These are phyloP conservation scores for Mactra quadrangularis DNA, from an alignment of 1,140 invertebrate genomes.

Conservation along the genomic window DNA sequence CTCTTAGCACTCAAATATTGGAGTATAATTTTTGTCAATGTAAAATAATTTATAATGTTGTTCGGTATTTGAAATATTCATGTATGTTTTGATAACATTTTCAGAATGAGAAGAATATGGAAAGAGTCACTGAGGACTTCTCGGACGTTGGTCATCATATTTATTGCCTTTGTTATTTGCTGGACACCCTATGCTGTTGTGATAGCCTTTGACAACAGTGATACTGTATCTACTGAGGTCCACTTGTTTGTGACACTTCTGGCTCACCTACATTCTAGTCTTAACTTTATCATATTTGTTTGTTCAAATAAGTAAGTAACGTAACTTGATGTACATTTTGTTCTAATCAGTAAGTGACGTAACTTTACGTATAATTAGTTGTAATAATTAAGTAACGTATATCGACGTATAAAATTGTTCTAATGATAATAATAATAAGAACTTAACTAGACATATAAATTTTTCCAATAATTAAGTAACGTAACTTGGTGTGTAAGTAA, in stretches of 20 bases:
- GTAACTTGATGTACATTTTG: too few relatives aligned
- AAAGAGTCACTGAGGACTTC: slow-evolving; percentile 73
- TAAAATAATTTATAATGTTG: too few relatives aligned
- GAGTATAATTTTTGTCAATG: too few relatives aligned
- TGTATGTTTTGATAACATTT: background rate
- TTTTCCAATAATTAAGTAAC: background rate
- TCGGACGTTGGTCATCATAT: slow-evolving; percentile 77
- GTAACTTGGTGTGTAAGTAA: background rate
- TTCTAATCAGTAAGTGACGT: background rate
- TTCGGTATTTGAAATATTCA: background rate
- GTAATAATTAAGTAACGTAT: background rate
- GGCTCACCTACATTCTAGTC: slow-evolving; percentile 79
- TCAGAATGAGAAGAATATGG: slow-evolving; percentile 66
- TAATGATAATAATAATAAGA: background rate
- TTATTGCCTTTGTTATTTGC: slow-evolving; percentile 77
- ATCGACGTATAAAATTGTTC: too few relatives aligned
- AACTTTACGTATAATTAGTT: background rate
- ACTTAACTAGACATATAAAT: background rate
- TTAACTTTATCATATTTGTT: slow-evolving; percentile 79
- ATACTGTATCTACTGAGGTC: slow-evolving; percentile 69
- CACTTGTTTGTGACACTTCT: slow-evolving; percentile 79
- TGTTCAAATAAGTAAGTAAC: slow-evolving; percentile 35
- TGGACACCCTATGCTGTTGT: slow-evolving; percentile 81
- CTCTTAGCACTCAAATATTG: too few relatives aligned
- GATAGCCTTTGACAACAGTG: slow-evolving; percentile 72